Evolutionary conservation across 2,113 vertebrate genomes (phyloP).

Genomic region (Catharus minimus): DNA sequence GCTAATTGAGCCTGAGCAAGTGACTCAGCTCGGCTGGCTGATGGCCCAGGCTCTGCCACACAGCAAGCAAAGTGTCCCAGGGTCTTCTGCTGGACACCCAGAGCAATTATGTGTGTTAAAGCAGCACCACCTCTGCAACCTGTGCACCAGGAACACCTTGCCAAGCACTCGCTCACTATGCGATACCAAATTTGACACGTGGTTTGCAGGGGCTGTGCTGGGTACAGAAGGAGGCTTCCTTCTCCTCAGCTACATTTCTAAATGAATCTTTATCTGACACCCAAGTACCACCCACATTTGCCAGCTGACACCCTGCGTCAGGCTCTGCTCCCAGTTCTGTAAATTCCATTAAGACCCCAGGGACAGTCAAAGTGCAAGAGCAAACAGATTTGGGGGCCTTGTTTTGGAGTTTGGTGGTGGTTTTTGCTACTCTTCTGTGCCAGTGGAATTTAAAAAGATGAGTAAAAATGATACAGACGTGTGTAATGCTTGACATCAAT

Average conservation of each 20-base stretch:
- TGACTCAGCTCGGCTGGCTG: neutral
- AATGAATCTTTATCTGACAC: neutral
- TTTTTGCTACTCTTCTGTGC: neutral
- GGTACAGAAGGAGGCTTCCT: neutral
- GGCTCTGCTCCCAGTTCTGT: neutral
- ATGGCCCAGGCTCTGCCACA: neutral
- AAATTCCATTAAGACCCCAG: neutral
- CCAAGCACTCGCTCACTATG: neutral
- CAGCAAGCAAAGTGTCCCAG: rapidly evolving
- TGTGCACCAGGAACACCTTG: rapidly evolving
- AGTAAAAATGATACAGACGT: slow-evolving; percentile 3
- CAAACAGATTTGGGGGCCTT: neutral
- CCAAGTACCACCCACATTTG: neutral
- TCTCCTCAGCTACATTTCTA: neutral
- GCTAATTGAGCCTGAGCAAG: slow-evolving; percentile 4
- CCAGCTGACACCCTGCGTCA: neutral
- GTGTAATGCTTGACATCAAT: slow-evolving; percentile 54
- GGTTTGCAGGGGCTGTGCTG: neutral
- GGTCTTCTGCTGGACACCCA: neutral
- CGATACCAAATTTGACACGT: neutral
- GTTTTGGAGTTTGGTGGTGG: neutral
- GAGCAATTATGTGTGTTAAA: neutral
- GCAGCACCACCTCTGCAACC: neutral
- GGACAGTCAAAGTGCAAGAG: neutral
- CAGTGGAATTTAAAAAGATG: slow-evolving; percentile 28